phyloP scores from a whole-genome alignment of 2,888 invertebrate genomes.

The Heliconius erato region DNA sequence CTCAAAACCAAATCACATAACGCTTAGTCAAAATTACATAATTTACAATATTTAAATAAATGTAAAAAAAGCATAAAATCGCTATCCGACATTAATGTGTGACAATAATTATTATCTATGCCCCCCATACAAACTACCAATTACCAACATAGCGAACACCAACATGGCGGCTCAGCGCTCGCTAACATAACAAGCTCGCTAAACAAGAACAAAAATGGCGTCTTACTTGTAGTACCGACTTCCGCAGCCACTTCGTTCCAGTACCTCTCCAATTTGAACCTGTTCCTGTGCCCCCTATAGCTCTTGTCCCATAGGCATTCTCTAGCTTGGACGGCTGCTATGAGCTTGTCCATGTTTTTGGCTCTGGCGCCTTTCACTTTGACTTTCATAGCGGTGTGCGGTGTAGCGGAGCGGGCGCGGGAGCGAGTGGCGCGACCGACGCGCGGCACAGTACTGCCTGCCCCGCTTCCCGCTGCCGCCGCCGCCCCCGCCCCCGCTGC shows the following conservation, averaged over 20 bases:
- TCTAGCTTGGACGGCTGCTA: constrained; percentile 81
- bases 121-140: background rate
- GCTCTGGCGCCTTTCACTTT: constrained; percentile 71
- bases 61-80: background rate
- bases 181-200: constrained; percentile 57
- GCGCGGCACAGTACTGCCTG: constrained; percentile 67
- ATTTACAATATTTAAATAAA: background rate
- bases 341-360: constrained; percentile 80
- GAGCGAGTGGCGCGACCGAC: constrained; percentile 62
- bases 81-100: constrained; percentile 9
- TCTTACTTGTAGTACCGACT: constrained; percentile 80
- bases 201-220: constrained; percentile 18
- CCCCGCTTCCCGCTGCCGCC: constrained; percentile 61
- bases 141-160: constrained; percentile 12
- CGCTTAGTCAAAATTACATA: background rate
- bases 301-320: constrained; percentile 82
- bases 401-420: constrained; percentile 73
- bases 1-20: background rate
- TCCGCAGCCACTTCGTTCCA: constrained; percentile 83
- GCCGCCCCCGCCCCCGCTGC: constrained; percentile 67
- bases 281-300: constrained; percentile 79
- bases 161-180: constrained; percentile 60
- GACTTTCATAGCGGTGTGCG: constrained; percentile 71
- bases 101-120: constrained; percentile 21
- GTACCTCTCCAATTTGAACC: constrained; percentile 80